phyloP scores from a whole-genome alignment of 2,113 vertebrate genomes.

The Pomatostomus ruficeps region DNA sequence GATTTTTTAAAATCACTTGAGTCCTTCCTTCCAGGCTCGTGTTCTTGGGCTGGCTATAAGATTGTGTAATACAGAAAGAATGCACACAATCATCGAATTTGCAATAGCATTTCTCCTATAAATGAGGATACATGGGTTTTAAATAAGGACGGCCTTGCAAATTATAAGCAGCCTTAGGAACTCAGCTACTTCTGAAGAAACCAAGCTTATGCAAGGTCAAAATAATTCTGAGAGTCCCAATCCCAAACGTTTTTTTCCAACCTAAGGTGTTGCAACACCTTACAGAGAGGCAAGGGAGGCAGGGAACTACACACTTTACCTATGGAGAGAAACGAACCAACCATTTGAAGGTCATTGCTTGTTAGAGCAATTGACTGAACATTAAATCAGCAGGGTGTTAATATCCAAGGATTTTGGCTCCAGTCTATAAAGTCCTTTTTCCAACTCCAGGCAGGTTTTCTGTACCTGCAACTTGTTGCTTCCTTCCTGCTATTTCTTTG shows the following conservation, averaged over 20 bases:
- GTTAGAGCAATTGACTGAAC: neutral
- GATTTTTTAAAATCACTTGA: neutral
- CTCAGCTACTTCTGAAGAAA: neutral
- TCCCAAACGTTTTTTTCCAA: neutral
- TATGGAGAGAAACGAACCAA: neutral
- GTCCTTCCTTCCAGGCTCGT: neutral
- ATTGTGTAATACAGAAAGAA: neutral
- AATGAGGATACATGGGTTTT: neutral
- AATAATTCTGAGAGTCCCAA: neutral
- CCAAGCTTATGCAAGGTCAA: neutral
- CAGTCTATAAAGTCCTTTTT: neutral
- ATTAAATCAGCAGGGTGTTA: slow-evolving; percentile 19
- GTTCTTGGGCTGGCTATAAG: neutral
- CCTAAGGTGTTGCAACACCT: neutral
- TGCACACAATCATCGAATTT: neutral
- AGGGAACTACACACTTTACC: neutral
- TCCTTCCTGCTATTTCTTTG: neutral
- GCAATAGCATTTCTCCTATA: neutral
- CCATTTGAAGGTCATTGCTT: neutral
- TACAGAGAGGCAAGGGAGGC: neutral
- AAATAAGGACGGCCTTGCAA: neutral
- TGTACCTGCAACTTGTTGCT: neutral
- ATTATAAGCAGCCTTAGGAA: neutral
- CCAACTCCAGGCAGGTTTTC: neutral
- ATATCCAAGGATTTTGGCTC: neutral